Conservation (phyloP, 2,797 vertebrate genomes). For the Pipistrellus pipistrellus region DNA sequence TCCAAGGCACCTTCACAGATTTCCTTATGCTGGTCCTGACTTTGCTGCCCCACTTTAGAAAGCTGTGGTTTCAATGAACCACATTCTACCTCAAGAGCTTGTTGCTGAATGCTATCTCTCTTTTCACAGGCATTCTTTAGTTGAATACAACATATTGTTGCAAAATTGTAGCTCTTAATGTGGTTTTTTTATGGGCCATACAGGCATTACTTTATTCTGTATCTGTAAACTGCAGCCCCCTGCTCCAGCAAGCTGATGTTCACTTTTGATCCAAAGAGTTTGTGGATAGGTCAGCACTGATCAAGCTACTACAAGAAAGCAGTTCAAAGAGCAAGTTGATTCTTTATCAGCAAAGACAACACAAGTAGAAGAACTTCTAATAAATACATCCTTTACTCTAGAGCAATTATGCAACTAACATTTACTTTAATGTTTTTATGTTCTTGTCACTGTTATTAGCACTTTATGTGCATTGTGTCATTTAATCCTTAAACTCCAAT, state of each 20-base stretch:
- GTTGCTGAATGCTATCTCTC: background rate
- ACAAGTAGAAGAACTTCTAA: background rate
- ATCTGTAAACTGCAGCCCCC: background rate
- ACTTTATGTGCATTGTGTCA: background rate
- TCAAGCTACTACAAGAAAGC: background rate
- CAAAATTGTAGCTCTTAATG: background rate
- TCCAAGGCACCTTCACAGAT: background rate
- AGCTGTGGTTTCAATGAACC: background rate
- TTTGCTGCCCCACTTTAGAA: background rate
- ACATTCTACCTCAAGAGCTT: background rate
- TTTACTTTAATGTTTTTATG: background rate
- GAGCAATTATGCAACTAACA: background rate
- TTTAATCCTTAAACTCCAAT: constrained; percentile 23
- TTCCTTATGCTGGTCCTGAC: background rate
- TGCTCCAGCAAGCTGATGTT: background rate
- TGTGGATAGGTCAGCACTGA: background rate
- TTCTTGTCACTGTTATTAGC: background rate
- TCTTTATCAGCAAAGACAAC: background rate
- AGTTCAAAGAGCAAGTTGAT: background rate
- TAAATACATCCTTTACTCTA: background rate
- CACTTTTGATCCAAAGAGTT: background rate
- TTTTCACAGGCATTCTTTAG: background rate
- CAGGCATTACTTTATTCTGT: constrained; percentile 7
- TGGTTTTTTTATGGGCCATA: background rate
- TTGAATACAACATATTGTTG: background rate